Evolutionary conservation across 1,140 invertebrate genomes (phyloP).

Genomic region (Gryon sp.): DNA sequence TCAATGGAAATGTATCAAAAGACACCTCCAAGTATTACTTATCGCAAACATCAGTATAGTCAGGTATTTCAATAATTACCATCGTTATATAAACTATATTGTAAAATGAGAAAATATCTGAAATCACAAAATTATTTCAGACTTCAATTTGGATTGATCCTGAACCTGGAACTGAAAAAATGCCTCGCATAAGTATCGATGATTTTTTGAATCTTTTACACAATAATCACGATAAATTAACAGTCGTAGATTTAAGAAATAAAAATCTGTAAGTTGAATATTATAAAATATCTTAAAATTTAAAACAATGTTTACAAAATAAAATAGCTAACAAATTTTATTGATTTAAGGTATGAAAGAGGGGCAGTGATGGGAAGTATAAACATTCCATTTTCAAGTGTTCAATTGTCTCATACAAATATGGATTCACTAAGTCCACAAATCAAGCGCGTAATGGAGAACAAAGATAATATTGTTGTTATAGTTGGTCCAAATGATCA

Average conservation of each 20-base stretch:
- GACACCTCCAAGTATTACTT: conserved; percentile 93
- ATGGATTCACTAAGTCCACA: conserved; percentile 83
- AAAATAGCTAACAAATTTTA: not conserved
- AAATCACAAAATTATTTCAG: conserved; percentile 80
- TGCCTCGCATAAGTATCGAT: conserved; percentile 89
- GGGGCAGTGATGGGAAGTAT: conserved; percentile 88
- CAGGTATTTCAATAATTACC: conserved; percentile 64
- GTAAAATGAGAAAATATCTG: no score
- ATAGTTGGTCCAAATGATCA: conserved; percentile 89
- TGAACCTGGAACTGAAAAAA: conserved; percentile 75
- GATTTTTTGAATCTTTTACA: conserved; percentile 89
- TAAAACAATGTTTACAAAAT: not conserved
- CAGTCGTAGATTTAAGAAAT: conserved; percentile 88
- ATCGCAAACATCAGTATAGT: conserved; percentile 86
- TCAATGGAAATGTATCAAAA: conserved; percentile 91
- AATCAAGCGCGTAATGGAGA: conserved; percentile 80
- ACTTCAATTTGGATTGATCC: conserved; percentile 82
- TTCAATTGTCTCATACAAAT: conserved; percentile 84
- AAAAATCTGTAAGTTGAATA: conserved; percentile 82
- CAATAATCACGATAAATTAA: conserved; percentile 83
- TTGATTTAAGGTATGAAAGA: conserved; percentile 84
- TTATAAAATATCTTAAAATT: not conserved
- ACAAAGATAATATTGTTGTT: conserved; percentile 85
- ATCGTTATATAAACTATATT: not conserved
- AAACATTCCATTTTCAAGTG: conserved; percentile 91